Conservation (phyloP, 2,113 vertebrate genomes). For the Coregonus clupeaformis region DNA sequence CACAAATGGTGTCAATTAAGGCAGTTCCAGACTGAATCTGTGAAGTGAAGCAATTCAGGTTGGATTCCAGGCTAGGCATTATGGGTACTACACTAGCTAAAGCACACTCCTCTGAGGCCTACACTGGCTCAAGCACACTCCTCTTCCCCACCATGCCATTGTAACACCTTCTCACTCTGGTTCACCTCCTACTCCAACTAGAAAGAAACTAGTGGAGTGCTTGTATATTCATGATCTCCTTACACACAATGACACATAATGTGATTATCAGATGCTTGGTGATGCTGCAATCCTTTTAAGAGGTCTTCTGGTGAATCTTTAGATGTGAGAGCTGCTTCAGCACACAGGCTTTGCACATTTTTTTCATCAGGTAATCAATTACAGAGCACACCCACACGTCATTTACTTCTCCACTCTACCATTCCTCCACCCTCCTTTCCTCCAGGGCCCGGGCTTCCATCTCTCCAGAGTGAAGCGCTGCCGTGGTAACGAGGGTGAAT, state of each 20-base stretch:
- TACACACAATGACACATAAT: background rate
- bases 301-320: background rate
- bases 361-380: slow-evolving; percentile 29
- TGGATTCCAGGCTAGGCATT: too few relatives aligned
- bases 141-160: too few relatives aligned
- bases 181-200: background rate
- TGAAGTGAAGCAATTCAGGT: background rate
- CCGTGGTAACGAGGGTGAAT: slow-evolving; percentile 26
- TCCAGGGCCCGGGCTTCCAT: background rate
- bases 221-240: background rate
- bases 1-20: background rate
- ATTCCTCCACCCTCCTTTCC: slow-evolving; percentile 5
- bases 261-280: background rate
- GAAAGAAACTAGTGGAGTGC: background rate
- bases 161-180: background rate
- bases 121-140: too few relatives aligned
- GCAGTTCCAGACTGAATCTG: background rate
- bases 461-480: slow-evolving; percentile 9
- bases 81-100: too few relatives aligned
- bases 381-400: slow-evolving; percentile 19
- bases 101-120: too few relatives aligned
- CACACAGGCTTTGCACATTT: too few relatives aligned
- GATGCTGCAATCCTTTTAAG: background rate
- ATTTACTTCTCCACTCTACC: background rate
- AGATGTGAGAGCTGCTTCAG: background rate